Evolutionary conservation across 2,797 vertebrate species (phyloP).

Genomic region (Luscinia luscinia): DNA sequence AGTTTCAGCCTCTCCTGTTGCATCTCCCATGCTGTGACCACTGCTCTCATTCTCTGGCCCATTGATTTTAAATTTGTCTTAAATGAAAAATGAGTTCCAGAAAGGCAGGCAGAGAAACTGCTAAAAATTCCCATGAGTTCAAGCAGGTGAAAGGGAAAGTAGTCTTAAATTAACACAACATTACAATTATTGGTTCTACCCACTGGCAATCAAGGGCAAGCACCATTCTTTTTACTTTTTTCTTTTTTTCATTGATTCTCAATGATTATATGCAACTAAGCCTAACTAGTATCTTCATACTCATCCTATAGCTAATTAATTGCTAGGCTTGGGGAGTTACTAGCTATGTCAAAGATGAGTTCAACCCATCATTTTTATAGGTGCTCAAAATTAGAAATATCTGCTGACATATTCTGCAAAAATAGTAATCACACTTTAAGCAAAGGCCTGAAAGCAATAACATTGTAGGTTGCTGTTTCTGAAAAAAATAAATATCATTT

Average conservation of each 20-base stretch:
- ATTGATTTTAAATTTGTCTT: neutral
- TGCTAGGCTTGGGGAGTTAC: neutral
- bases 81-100: neutral
- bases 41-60: neutral
- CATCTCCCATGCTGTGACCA: neutral
- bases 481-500: neutral
- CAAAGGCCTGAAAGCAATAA: neutral
- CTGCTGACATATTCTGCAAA: neutral
- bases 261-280: neutral
- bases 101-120: neutral
- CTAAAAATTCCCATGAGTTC: neutral
- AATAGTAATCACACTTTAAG: neutral
- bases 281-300: neutral
- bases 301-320: neutral
- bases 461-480: neutral
- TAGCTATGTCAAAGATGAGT: neutral
- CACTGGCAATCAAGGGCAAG: neutral
- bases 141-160: neutral
- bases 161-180: neutral
- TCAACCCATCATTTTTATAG: neutral
- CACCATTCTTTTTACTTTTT: neutral
- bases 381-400: neutral
- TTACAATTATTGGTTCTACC: neutral
- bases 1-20: neutral
- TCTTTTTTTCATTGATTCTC: neutral